Evolutionary conservation across 2,113 vertebrate species (phyloP).

Genomic region (Abramis brama): DNA sequence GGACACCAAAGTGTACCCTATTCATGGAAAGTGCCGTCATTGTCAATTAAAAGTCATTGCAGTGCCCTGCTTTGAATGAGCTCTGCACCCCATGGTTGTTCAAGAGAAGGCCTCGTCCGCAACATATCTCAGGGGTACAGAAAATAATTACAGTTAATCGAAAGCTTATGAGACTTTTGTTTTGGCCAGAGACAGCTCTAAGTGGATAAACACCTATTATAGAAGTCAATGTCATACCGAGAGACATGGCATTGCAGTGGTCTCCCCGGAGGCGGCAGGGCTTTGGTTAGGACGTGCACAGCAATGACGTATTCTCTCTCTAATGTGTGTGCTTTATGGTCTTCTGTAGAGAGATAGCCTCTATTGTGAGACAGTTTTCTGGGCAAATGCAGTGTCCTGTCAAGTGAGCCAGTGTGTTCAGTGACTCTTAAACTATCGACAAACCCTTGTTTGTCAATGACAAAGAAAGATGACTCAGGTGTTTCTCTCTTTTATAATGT

Average conservation of each 20-base stretch:
- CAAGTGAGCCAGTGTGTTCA: not conserved
- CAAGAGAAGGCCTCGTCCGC: constrained; percentile 11
- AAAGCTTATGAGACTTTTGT: constrained; percentile 55
- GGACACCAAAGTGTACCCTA: not conserved
- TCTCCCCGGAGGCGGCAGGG: not conserved
- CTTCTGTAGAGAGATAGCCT: not conserved
- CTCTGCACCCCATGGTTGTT: not conserved
- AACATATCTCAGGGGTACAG: constrained; percentile 38
- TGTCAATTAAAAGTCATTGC: constrained; percentile 44
- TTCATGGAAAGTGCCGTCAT: not conserved
- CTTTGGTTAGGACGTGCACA: constrained; percentile 28
- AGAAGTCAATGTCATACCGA: constrained; percentile 46
- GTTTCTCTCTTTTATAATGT: not conserved
- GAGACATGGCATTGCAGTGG: constrained; percentile 1
- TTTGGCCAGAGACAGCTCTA: constrained; percentile 48
- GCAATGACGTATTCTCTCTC: constrained; percentile 1
- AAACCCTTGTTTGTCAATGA: not conserved
- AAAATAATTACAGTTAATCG: constrained; percentile 54
- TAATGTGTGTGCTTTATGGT: constrained; percentile 14
- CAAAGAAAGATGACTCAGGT: not conserved
- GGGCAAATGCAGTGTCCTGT: not conserved
- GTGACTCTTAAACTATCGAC: not conserved
- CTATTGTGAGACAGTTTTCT: not conserved
- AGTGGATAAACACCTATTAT: constrained; percentile 55
- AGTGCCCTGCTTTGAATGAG: not conserved